Evolutionary conservation across 1,140 invertebrate species (phyloP).

Genomic region (Dendroctonus valens): DNA sequence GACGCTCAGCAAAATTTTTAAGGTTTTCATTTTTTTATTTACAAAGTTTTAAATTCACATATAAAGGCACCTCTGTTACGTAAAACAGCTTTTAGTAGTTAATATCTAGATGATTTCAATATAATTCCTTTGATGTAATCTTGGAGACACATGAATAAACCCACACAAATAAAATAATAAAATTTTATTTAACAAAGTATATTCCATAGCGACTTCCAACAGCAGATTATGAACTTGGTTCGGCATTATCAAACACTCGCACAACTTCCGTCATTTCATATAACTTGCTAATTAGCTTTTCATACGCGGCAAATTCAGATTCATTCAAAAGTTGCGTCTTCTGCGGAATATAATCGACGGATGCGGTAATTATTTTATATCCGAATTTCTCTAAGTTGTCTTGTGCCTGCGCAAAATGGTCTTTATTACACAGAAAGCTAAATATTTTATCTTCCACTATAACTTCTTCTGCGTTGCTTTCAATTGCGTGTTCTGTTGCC

Average conservation of each 20-base stretch:
- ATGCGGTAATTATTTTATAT: conserved; percentile 53
- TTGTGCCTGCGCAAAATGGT: conserved; percentile 44
- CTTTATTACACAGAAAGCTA: conserved; percentile 52
- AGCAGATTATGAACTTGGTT: too few species aligned
- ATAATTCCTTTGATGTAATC: too few species aligned
- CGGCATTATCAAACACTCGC: conserved; percentile 54
- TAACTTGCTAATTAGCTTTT: conserved; percentile 52
- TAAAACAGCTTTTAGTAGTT: too few species aligned
- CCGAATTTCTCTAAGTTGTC: conserved; percentile 49
- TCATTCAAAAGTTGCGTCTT: conserved; percentile 49
- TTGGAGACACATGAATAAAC: too few species aligned
- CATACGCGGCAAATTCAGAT: conserved; percentile 48
- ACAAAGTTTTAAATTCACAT: too few species aligned
- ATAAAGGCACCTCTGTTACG: too few species aligned
- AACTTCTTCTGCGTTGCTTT: conserved; percentile 62
- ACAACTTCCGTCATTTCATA: conserved; percentile 53
- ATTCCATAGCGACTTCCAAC: too few species aligned
- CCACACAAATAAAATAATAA: too few species aligned
- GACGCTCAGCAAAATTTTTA: too few species aligned
- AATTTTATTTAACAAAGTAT: too few species aligned
- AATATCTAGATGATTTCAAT: too few species aligned
- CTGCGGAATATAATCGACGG: conserved; percentile 53
- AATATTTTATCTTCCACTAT: conserved; percentile 50
- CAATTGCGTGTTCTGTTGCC: conserved; percentile 63
- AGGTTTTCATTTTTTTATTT: too few species aligned